These are phyloP conservation scores for Cecidostiba fungosa DNA, from an alignment of 2,888 invertebrate genomes.

Conservation along the genomic window DNA sequence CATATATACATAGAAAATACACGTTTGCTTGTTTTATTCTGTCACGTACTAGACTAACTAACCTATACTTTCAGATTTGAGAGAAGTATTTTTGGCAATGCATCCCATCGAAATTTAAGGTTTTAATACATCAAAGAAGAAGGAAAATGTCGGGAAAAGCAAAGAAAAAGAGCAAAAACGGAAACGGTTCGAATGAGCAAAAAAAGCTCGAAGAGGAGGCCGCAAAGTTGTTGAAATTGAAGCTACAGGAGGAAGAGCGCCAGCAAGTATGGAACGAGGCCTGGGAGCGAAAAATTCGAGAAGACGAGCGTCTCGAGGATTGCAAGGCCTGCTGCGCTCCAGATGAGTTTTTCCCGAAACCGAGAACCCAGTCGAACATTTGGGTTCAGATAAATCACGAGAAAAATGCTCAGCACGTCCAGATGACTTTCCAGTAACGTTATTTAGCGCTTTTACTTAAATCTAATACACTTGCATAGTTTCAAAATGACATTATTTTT, in stretches of 20 bases:
- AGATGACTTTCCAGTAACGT: slow-evolving; percentile 69
- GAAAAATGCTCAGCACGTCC: slow-evolving; percentile 66
- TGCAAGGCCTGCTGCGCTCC: slow-evolving; percentile 64
- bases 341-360: slow-evolving; percentile 62
- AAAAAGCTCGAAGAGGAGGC: slow-evolving; percentile 25
- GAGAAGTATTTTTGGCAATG: slow-evolving; percentile 1
- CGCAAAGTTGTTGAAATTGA: background rate
- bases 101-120: background rate
- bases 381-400: slow-evolving; percentile 69
- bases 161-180: background rate
- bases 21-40: slow-evolving; percentile 25
- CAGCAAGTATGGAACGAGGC: slow-evolving; percentile 35
- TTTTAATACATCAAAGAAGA: background rate
- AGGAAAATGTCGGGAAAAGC: background rate
- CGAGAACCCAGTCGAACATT: slow-evolving; percentile 68
- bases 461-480: background rate
- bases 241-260: slow-evolving; percentile 20
- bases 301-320: slow-evolving; percentile 65
- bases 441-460: background rate
- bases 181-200: background rate
- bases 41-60: slow-evolving; percentile 4
- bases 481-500: background rate
- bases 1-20: background rate
- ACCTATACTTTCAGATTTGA: slow-evolving; percentile 7
- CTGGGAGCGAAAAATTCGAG: slow-evolving; percentile 53